phyloP scores from a whole-genome alignment of 64 coral and sea anemone genomes.

The Montipora efflorescens region DNA sequence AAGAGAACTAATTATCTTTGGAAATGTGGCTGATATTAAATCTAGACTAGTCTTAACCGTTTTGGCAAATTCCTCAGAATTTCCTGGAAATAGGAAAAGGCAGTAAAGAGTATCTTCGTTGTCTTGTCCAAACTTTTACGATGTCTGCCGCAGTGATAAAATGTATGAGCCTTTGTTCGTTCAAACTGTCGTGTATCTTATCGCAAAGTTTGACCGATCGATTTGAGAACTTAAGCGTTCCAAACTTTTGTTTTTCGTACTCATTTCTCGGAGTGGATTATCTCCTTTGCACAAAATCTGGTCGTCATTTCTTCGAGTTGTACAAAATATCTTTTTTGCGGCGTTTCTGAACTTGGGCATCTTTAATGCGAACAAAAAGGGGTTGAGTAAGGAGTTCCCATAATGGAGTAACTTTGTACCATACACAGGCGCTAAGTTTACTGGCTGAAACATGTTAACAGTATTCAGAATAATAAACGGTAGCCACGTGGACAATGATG shows the following conservation, averaged over 20 bases:
- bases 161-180: too few relatives aligned
- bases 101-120: too few relatives aligned
- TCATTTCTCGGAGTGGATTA: neutral
- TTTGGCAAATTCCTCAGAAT: too few relatives aligned
- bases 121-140: too few relatives aligned
- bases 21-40: too few relatives aligned
- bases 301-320: neutral
- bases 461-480: slow-evolving; percentile 43
- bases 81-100: too few relatives aligned
- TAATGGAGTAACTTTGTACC: slow-evolving; percentile 20
- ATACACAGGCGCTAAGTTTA: neutral
- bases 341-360: slow-evolving; percentile 32
- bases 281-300: neutral
- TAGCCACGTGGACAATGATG: slow-evolving; percentile 27
- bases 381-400: slow-evolving; percentile 28
- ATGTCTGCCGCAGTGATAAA: too few relatives aligned
- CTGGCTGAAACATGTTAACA: slow-evolving; percentile 8
- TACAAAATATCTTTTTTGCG: slow-evolving; percentile 18
- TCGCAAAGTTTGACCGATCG: neutral
- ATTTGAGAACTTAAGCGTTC: neutral
- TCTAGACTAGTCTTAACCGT: too few relatives aligned
- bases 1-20: too few relatives aligned
- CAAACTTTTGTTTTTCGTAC: neutral
- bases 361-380: slow-evolving; percentile 47
- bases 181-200: neutral